Base-by-base conservation (phyloP, 2,113 vertebrate genomes). In the Ondatra zibethicus region DNA sequence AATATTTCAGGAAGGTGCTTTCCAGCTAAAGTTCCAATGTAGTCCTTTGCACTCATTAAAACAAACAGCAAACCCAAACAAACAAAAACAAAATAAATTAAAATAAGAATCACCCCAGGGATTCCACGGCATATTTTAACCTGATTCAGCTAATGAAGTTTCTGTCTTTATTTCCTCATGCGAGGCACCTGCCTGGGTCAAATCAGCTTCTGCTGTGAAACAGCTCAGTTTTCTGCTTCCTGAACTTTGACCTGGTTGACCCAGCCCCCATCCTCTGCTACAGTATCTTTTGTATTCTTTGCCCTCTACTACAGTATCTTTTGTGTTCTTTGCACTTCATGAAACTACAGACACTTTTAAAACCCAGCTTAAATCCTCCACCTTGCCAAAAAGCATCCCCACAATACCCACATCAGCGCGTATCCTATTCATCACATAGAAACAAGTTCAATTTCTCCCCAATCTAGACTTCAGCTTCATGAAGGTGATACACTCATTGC, bases 261-360 rank as follows among this genome's bases (percentile, higher is more conserved):
- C 21, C 16, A 25, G 8, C 2, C 9, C 39, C 31, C 3, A 72
- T 1, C 12, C 66, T 13, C 6, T 58, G n/a, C n/a, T n/a, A n/a
- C n/a, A n/a, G n/a, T n/a, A n/a, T n/a, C n/a, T n/a, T n/a, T n/a
- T n/a, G n/a, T n/a, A n/a, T n/a, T n/a, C n/a, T n/a, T n/a, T n/a
- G n/a, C n/a, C 4, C n/a, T n/a, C 29, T 36, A n/a, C 66, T 27
- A 65, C 42, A 66, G 55, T 70, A 52, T 45, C 23, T 23, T 78
- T 84, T 88, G n/a, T 7, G 21, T 61, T 61, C 76, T 31, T 50
- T 88, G 36, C 92, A 3, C 6, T 52, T 91, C n/a, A 39, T 81
- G 50, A 95, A 86, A 91, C 68, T 81, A 63, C 11, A 92, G 42
- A 31, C 19, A 77, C 39, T 31, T 87, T 82, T 31, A 91, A 92